These are phyloP conservation scores for Elephantulus edwardii DNA, from an alignment of 2,113 vertebrate genomes.

Conservation along the genomic window DNA sequence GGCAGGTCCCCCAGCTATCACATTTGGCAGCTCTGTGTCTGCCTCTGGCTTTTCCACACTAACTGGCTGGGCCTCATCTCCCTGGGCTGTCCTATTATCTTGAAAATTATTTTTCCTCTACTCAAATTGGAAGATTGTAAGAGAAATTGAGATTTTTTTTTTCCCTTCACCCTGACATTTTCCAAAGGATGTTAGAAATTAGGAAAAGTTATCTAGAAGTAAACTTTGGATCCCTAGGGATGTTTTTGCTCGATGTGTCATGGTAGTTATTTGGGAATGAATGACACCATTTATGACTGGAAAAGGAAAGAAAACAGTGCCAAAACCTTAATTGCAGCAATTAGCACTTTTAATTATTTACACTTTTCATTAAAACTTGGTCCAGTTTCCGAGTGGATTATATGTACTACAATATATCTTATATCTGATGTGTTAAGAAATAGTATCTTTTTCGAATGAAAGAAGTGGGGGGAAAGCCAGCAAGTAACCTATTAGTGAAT, in stretches of 20 bases:
- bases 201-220: background rate
- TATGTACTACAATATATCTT: background rate
- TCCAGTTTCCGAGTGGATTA: background rate
- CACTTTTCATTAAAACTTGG: background rate
- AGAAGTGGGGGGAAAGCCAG: background rate
- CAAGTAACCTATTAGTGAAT: background rate
- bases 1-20: conserved; percentile 60
- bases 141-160: conserved; percentile 20
- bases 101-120: conserved; percentile 59
- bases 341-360: conserved; percentile 21
- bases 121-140: conserved; percentile 47
- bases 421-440: conserved; percentile 21
- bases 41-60: conserved; percentile 61
- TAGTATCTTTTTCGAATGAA: background rate
- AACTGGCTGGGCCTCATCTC: conserved; percentile 58
- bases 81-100: conserved; percentile 56
- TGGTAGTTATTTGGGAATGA: background rate
- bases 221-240: conserved; percentile 11
- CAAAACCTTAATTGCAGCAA: background rate
- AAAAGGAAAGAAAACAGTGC: background rate
- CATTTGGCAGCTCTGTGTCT: conserved; percentile 61
- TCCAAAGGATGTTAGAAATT: background rate
- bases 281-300: background rate
- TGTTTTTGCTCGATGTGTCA: background rate
- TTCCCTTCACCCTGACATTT: too few relatives aligned